Base-by-base conservation (phyloP, 2,888 invertebrate genomes). In the Tetragonula carbonaria region DNA sequence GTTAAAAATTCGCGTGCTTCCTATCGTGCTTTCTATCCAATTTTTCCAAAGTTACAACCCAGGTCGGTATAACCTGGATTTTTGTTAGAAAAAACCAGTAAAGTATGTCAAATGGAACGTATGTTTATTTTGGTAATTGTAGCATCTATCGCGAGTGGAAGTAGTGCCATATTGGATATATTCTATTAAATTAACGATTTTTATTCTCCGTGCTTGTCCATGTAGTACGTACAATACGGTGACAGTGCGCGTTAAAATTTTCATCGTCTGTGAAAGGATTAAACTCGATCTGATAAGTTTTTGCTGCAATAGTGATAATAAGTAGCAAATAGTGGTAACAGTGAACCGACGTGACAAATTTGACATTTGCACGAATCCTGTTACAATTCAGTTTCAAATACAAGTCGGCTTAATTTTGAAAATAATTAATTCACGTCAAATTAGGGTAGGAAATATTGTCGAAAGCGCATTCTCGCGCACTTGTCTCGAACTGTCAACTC, bases 401-500 rank as follows among this genome's bases (percentile, higher is more conserved):
- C 28, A 2, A 45, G 6, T 21, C 13, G 18, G 16, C 55, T 53
- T 53, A 23, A n/a, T 16, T 62, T 62, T n/a, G 21, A 45, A 45
- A 11, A 45, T 45, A 45, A 45, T 45, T 8, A 11, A 45, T 11
- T 45, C 8, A 11, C 45, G 8, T 45, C 2, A 3, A 33, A 33
- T 33, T 33, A 3, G 45, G 8, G 45, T 45, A 76, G 73, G 50
- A n/a, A n/a, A 14, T 14, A 59, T n/a, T 59, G 57, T 59, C 57
- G 2, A 23, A 59, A 57, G n/a, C 14, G 57, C n/a, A 63, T 57
- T 76, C 71, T 62, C 33, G 38, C 23, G 50, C 4, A 23, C 28
- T 78, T 78, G 55, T 63, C 59, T 45, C 2, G 21, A 28, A 23
- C 63, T 55, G 83, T 73, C 72, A 57, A 16, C 11, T 65, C 11